These are phyloP conservation scores for Isichthys henryi DNA, from an alignment of 2,113 vertebrate species.

Conservation along the genomic window DNA sequence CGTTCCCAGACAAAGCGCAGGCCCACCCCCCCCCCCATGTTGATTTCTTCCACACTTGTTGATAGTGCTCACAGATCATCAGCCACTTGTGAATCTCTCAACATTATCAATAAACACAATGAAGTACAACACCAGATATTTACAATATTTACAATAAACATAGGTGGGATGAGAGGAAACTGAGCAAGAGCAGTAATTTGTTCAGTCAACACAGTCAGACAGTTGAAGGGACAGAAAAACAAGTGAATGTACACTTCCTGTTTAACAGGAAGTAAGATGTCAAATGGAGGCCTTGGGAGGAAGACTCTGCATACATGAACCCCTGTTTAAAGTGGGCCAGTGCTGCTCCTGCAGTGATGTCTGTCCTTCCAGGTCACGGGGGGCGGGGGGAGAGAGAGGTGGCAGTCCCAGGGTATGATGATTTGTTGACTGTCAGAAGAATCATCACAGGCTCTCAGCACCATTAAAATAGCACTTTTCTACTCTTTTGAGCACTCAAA, in stretches of 20 bases:
- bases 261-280: neutral
- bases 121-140: neutral
- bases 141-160: neutral
- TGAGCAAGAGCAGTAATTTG: neutral
- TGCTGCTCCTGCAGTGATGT: neutral
- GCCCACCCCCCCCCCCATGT: neutral
- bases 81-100: neutral
- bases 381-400: no score
- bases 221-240: neutral
- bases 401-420: slow-evolving; percentile 18
- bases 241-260: neutral
- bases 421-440: slow-evolving; percentile 25
- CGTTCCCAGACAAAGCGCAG: neutral
- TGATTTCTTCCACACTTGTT: slow-evolving; percentile 9
- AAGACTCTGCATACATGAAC: neutral
- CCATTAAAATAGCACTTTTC: neutral
- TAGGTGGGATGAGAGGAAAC: neutral
- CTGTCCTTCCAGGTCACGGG: neutral
- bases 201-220: neutral
- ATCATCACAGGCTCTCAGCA: slow-evolving; percentile 15
- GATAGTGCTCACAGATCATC: neutral
- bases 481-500: no score
- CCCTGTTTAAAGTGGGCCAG: neutral
- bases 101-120: neutral
- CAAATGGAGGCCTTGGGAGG: neutral